Conservation (phyloP, 2,797 vertebrate species). For the Sebastes miniatus region DNA sequence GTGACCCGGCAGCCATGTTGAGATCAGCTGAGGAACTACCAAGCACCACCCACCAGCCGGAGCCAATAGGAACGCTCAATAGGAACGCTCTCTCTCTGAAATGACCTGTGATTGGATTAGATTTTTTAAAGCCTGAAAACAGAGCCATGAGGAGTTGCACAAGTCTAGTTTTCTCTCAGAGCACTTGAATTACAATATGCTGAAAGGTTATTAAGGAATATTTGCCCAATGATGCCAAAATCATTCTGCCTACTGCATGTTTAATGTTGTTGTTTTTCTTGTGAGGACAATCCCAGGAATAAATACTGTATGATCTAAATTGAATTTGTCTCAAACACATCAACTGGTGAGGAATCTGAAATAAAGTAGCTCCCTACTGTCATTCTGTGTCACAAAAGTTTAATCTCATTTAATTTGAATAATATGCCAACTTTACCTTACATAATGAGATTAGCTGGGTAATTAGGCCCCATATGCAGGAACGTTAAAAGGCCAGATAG, state of each 20-base stretch:
- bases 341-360: slow-evolving; percentile 4
- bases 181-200: no score
- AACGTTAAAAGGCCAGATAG: slow-evolving; percentile 51
- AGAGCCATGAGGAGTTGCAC: fast-evolving
- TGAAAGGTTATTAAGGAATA: no score
- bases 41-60: no score
- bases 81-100: no score
- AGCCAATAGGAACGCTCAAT: no score
- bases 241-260: no score
- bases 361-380: background rate
- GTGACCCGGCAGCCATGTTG: no score
- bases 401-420: slow-evolving; percentile 31
- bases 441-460: slow-evolving; percentile 49
- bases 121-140: no score
- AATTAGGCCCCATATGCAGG: slow-evolving; percentile 54
- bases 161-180: no score
- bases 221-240: no score
- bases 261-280: background rate
- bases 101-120: no score
- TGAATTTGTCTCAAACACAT: slow-evolving; percentile 6
- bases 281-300: background rate
- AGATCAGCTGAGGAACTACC: no score
- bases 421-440: slow-evolving; percentile 28
- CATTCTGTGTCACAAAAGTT: slow-evolving; percentile 18
- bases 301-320: background rate